Conservation (phyloP, 1,140 invertebrate species). For the Adelges cooleyi region DNA sequence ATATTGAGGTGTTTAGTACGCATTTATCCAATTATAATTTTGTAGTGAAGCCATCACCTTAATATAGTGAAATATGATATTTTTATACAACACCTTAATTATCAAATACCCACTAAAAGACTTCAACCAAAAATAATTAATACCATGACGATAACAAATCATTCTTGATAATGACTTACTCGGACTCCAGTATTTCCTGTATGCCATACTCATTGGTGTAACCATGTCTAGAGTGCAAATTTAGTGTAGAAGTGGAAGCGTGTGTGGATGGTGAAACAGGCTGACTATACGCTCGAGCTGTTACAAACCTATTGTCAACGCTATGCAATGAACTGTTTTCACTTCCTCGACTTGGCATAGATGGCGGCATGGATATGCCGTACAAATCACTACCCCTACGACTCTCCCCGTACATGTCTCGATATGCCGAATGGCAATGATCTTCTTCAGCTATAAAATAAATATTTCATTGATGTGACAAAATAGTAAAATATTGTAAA, state of each 20-base stretch:
- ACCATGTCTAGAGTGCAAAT: conserved; percentile 17
- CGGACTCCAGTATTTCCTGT: conserved; percentile 24
- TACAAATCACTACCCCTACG: conserved; percentile 16
- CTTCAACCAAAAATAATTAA: too few species aligned
- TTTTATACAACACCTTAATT: too few species aligned
- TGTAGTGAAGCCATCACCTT: too few species aligned
- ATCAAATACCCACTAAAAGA: too few species aligned
- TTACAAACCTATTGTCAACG: conserved; percentile 23
- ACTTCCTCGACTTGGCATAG: conserved; percentile 13
- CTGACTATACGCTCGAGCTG: conserved; percentile 8
- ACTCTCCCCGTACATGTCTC: conserved; percentile 11
- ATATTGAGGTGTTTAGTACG: too few species aligned
- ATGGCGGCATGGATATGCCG: conserved; percentile 2
- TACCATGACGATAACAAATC: too few species aligned
- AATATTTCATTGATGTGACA: too few species aligned
- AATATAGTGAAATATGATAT: too few species aligned
- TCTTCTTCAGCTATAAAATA: conserved; percentile 33
- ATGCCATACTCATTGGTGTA: conserved; percentile 26
- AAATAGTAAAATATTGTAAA: background rate
- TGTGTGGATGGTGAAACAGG: conserved; percentile 15
- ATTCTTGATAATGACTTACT: background rate
- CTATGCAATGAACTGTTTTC: conserved; percentile 19
- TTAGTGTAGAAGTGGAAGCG: conserved; percentile 20
- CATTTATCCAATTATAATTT: too few species aligned
- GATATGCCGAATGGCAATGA: conserved; percentile 29